Conservation (phyloP, 2,888 invertebrate species). For the Trypoxylon attenuatum region DNA sequence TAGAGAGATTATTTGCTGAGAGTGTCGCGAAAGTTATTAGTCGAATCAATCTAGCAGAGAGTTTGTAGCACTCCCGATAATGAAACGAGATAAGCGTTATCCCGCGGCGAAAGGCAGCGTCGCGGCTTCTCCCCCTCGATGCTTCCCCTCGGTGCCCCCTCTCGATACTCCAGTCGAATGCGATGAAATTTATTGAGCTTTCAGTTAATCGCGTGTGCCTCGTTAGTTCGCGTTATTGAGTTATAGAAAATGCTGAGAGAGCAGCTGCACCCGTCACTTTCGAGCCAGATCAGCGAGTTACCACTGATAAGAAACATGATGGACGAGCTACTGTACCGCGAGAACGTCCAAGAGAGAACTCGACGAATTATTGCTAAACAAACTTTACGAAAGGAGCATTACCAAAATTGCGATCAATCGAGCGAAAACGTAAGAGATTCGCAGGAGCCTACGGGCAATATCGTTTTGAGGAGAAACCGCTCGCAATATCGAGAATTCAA, state of each 20-base stretch:
- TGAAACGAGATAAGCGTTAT: background rate
- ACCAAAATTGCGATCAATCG: conserved; percentile 3
- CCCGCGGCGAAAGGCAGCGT: background rate
- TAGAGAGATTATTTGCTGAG: no score
- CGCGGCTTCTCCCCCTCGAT: background rate
- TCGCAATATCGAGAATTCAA: no score
- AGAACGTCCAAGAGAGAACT: conserved; percentile 27
- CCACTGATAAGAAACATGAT: conserved; percentile 55
- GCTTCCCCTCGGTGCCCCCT: background rate
- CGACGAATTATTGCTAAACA: conserved; percentile 42
- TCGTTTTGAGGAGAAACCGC: no score
- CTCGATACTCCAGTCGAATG: background rate
- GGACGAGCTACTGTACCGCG: conserved; percentile 43
- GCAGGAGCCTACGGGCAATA: no score
- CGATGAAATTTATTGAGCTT: conserved; percentile 35
- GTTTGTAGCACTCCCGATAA: background rate
- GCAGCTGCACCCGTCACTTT: conserved; percentile 53
- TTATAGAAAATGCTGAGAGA: conserved; percentile 48
- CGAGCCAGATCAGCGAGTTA: conserved; percentile 41
- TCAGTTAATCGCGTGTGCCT: conserved; percentile 41
- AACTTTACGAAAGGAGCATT: background rate
- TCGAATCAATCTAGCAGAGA: background rate
- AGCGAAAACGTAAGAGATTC: background rate
- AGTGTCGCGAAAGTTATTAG: background rate
- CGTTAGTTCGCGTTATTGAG: conserved; percentile 52